Conservation (phyloP, 1,140 invertebrate species). For the Vollenhovia emeryi region DNA sequence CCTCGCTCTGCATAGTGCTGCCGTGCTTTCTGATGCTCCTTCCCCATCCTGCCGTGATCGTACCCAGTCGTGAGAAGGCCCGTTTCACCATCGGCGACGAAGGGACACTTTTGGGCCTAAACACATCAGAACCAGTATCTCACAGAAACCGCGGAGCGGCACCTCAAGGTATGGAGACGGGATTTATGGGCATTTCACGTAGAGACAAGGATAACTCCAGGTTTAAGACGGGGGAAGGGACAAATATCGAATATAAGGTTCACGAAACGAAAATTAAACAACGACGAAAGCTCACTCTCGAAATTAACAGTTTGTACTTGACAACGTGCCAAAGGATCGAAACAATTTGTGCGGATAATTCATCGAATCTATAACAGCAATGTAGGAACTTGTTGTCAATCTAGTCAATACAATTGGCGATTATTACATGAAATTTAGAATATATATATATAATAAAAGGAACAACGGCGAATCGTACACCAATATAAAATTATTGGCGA, state of each 20-base stretch:
- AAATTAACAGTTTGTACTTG: conserved; percentile 21
- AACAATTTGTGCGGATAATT: conserved; percentile 37
- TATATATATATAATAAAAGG: neutral
- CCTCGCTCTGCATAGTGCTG: conserved; percentile 91
- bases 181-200: neutral
- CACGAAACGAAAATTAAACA: conserved; percentile 55
- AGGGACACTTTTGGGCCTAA: conserved; percentile 95
- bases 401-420: neutral
- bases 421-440: conserved; percentile 31
- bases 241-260: conserved; percentile 50
- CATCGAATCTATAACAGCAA: conserved; percentile 12
- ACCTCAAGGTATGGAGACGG: conserved; percentile 79
- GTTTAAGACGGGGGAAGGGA: neutral
- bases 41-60: conserved; percentile 95
- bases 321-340: conserved; percentile 34
- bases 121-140: conserved; percentile 85
- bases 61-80: conserved; percentile 94
- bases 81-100: conserved; percentile 98
- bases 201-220: neutral
- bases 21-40: conserved; percentile 92
- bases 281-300: conserved; percentile 61
- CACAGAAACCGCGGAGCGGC: conserved; percentile 83
- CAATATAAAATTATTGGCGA: conserved; percentile 2
- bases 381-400: neutral
- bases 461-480: neutral